Evolutionary conservation across 2,888 invertebrate species (phyloP).

Genomic region (Phyllotreta striolata): DNA sequence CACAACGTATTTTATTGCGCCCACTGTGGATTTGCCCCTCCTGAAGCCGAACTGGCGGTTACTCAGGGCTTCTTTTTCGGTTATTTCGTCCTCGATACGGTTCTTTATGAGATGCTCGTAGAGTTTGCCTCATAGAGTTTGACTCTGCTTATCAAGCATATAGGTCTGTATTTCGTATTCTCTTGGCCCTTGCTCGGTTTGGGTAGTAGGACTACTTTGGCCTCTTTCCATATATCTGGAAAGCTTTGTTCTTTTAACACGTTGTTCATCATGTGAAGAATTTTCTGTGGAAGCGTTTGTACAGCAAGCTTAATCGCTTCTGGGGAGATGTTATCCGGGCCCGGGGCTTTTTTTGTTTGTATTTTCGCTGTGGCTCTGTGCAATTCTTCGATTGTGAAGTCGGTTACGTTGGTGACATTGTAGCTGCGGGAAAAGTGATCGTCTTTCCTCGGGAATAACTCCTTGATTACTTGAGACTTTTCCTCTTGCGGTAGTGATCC

Average conservation of each 20-base stretch:
- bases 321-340: slow-evolving; percentile 30
- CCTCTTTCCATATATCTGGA: slow-evolving; percentile 1
- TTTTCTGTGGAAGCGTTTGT: neutral
- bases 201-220: neutral
- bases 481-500: neutral
- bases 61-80: too few relatives aligned
- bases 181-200: neutral
- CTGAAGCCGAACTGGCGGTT: too few relatives aligned
- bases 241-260: neutral
- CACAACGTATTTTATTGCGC: too few relatives aligned
- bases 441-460: slow-evolving; percentile 8
- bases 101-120: slow-evolving; percentile 13
- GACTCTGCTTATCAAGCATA: neutral
- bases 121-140: neutral
- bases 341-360: slow-evolving; percentile 25
- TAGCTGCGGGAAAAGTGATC: too few relatives aligned
- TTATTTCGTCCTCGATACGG: slow-evolving; percentile 1
- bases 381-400: slow-evolving; percentile 24
- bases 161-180: too few relatives aligned
- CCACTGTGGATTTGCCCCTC: too few relatives aligned
- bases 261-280: neutral
- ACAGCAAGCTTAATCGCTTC: slow-evolving; percentile 8
- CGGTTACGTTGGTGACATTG: too few relatives aligned
- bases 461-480: neutral
- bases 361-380: slow-evolving; percentile 10